Percentiles rank a stretch among this genome's conserved stretches.
phyloP scores from a whole-genome alignment of 2,797 vertebrate species.

The Podargus strigoides region DNA sequence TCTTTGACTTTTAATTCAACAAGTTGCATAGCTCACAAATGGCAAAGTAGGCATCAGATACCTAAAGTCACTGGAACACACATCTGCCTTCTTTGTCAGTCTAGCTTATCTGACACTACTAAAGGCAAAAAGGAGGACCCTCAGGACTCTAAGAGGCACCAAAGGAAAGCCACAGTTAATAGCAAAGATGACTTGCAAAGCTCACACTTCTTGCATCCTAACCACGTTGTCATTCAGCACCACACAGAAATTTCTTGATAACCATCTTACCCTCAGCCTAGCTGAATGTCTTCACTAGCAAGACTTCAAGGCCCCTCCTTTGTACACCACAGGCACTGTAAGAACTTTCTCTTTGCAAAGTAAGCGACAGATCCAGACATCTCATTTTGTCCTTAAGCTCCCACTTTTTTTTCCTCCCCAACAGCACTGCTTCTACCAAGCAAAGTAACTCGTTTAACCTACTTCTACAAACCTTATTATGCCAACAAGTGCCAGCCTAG shows the following conservation, averaged over 20 bases:
- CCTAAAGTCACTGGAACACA: neutral
- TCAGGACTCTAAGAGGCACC: neutral
- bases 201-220: neutral
- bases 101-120: neutral
- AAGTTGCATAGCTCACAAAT: neutral
- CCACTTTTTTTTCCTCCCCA: neutral
- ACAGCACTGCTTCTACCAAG: neutral
- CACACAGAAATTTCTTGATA: neutral
- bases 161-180: neutral
- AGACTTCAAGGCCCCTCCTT: too few species aligned
- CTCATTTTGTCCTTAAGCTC: fast-evolving
- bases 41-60: neutral
- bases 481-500: neutral
- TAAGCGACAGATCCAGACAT: neutral
- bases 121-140: neutral
- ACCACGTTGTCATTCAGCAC: fast-evolving
- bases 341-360: neutral
- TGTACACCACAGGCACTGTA: neutral
- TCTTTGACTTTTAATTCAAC: neutral
- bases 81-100: too few species aligned
- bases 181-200: neutral
- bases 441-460: too few species aligned
- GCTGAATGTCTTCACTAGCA: neutral
- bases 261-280: too few species aligned
- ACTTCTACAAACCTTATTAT: neutral